These are phyloP conservation scores for Conopomorpha cramerella DNA, from an alignment of 1,140 invertebrate species.

Conservation along the genomic window DNA sequence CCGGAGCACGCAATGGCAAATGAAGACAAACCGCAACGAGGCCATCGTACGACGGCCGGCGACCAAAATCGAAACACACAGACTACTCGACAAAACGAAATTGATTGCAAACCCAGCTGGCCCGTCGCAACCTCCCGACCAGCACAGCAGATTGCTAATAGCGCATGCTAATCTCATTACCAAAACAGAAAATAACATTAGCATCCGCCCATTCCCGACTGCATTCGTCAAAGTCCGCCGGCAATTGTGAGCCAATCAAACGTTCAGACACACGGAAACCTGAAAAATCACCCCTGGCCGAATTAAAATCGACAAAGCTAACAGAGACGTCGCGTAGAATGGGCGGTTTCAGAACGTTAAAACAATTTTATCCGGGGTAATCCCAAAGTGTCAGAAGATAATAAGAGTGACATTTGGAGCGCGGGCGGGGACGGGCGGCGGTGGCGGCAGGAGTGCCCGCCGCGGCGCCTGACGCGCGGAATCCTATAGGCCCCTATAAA, in stretches of 20 bases:
- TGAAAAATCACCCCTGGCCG: neutral
- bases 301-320: constrained; percentile 47
- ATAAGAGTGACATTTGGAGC: constrained; percentile 57
- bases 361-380: constrained; percentile 58
- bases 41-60: too few relatives aligned
- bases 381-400: constrained; percentile 53
- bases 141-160: constrained; percentile 54
- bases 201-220: constrained; percentile 29
- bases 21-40: constrained; percentile 25
- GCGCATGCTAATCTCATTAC: constrained; percentile 56
- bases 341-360: constrained; percentile 39
- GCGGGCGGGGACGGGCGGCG: constrained; percentile 25
- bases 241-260: constrained; percentile 55
- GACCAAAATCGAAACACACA: too few relatives aligned
- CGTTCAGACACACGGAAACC: constrained; percentile 4
- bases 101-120: constrained; percentile 45
- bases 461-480: constrained; percentile 42
- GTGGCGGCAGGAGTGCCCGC: constrained; percentile 46
- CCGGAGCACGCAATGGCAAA: constrained; percentile 23
- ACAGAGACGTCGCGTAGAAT: constrained; percentile 40
- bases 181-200: constrained; percentile 54
- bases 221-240: constrained; percentile 36
- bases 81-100: too few relatives aligned
- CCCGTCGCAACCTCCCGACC: constrained; percentile 27
- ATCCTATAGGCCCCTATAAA: constrained; percentile 46